Percentiles rank a stretch among this genome's conserved stretches.
Evolutionary conservation across 2,888 invertebrate genomes (phyloP).

Genomic region (Nasonovia ribisnigri): DNA sequence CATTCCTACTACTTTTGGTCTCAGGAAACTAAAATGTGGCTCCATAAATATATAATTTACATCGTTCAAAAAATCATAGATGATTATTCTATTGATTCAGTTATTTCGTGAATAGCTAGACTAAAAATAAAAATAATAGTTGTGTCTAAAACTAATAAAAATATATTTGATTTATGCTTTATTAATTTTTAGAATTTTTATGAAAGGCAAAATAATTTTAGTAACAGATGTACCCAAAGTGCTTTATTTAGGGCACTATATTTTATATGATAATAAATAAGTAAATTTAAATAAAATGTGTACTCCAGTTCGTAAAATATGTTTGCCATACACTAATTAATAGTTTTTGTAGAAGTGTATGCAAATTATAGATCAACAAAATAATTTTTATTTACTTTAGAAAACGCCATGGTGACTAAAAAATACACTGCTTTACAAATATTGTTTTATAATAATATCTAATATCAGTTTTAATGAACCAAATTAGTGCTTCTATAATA

Average conservation of each 20-base stretch:
- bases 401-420: slow-evolving; percentile 16
- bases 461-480: background rate
- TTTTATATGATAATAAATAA: background rate
- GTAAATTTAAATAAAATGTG: slow-evolving; percentile 14
- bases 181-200: background rate
- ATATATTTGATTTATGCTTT: background rate
- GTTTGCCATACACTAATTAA: background rate
- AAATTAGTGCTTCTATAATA: background rate
- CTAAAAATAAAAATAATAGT: slow-evolving; percentile 2
- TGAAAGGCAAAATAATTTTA: background rate
- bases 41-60: slow-evolving; percentile 3
- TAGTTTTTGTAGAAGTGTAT: background rate
- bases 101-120: slow-evolving; percentile 10
- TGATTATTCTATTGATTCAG: background rate
- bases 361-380: background rate
- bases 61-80: background rate
- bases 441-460: background rate
- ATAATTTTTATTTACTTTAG: background rate
- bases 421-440: background rate
- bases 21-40: no score
- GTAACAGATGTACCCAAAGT: background rate
- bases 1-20: no score
- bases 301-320: background rate
- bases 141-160: slow-evolving; percentile 4
- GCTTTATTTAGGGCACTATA: background rate